Base-by-base conservation (phyloP, 1,140 invertebrate genomes). In the Parasteatoda tepidariorum region DNA sequence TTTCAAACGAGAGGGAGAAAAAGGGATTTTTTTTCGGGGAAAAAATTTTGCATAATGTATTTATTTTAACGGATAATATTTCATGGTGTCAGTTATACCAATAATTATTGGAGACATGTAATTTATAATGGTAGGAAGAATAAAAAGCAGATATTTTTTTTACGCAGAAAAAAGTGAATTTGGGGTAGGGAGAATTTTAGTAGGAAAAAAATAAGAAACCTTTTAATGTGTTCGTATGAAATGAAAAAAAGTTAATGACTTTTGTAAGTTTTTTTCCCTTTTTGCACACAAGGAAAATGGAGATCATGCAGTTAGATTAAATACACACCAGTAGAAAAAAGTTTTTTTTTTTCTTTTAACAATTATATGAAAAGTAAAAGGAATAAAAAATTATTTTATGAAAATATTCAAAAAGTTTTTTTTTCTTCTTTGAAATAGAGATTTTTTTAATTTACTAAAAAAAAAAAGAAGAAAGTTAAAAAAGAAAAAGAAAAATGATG, bases 1-100 rank as follows among this genome's bases (percentile, higher is more conserved):
- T 28, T n/a, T n/a, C n/a, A n/a, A n/a, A n/a, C n/a, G 30, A 3
- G 5, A 22, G 31, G 13, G 15, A 55, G 34, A 61, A 61, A 55
- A 55, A 66, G 66, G 24, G 24, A 48, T 41, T 66, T 2, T 24
- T 24, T 61, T 33, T 33, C 54, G 2, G 24, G 22, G 26, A 48
- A 26, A 48, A 28, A 76, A 66, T 3, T 41, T 64, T 24, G 71
- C 31, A 38, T 78, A 68, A 68, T 79, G 76, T 79, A 79, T 79
- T 79, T 79, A 67, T 31, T 79, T 79, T 68, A 57, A 22, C 41
- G 31, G 76, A 67, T 79, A 79, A 79, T 79, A 79, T 79, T 68
- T 79, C 76, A 79, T 68, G 68, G 34, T 79, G 76, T 79, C 76
- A 79, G 62, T 79, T 79, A 79, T 79, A 79, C 62, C 76, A 79